Evolutionary conservation across 2,888 invertebrate genomes (phyloP).

Genomic region (Diplazon laetatorius): DNA sequence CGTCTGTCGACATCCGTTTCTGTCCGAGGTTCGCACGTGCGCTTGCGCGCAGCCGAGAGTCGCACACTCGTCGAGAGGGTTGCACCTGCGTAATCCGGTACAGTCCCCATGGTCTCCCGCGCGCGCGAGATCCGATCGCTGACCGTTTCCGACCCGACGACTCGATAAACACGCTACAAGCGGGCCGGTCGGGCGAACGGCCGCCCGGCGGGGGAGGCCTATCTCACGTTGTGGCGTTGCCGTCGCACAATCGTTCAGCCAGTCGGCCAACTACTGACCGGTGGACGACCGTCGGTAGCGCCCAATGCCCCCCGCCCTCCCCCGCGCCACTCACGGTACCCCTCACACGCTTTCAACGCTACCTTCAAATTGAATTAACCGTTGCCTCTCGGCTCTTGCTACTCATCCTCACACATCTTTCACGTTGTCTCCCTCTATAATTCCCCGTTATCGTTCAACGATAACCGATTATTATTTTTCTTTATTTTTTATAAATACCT

Average conservation of each 20-base stretch:
- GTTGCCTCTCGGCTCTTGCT: constrained; percentile 44
- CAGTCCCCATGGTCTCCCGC: constrained; percentile 59
- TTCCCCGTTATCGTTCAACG: neutral
- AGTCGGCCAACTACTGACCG: constrained; percentile 42
- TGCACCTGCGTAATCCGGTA: constrained; percentile 61
- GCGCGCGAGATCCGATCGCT: constrained; percentile 62
- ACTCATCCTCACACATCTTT: neutral
- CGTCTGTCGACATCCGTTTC: constrained; percentile 1
- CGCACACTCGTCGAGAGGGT: constrained; percentile 41
- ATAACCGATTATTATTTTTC: too few relatives aligned
- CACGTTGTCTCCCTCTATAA: neutral
- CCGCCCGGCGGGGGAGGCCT: neutral
- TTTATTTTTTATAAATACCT: too few relatives aligned
- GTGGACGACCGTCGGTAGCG: constrained; percentile 51
- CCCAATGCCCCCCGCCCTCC: constrained; percentile 42
- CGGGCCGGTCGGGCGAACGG: constrained; percentile 17
- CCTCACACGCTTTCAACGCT: constrained; percentile 46
- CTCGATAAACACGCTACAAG: constrained; percentile 62
- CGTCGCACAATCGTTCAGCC: constrained; percentile 14
- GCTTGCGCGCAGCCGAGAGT: constrained; percentile 63
- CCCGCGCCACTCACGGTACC: too few relatives aligned
- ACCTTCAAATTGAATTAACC: constrained; percentile 62
- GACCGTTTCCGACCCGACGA: constrained; percentile 67
- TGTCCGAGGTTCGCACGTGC: constrained; percentile 50
- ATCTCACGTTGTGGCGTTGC: constrained; percentile 26